These are phyloP conservation scores for Vespertilio murinus DNA, from an alignment of 2,797 vertebrate genomes.

Conservation along the genomic window DNA sequence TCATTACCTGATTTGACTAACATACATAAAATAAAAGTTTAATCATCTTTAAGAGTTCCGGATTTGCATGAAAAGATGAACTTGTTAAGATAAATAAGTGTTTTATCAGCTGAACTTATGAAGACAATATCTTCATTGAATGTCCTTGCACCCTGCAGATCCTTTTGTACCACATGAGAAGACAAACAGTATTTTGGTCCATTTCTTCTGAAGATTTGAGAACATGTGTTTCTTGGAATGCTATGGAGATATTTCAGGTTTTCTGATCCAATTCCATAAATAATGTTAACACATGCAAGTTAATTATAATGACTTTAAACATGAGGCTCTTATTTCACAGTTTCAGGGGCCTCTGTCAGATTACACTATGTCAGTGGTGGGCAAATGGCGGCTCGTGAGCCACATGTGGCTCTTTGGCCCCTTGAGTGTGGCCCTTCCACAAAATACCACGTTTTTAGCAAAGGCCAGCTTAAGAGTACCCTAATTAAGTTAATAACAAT, in stretches of 20 bases:
- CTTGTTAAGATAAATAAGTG: background rate
- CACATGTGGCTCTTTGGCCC: too few species aligned
- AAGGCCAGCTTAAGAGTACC: too few species aligned
- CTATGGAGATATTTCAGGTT: background rate
- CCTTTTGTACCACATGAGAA: background rate
- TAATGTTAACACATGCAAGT: background rate
- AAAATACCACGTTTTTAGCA: too few species aligned
- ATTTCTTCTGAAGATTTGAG: background rate
- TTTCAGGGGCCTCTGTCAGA: background rate
- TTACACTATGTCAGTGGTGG: background rate
- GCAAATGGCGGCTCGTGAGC: too few species aligned
- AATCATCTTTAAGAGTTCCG: background rate
- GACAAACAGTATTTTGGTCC: background rate
- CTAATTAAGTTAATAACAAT: too few species aligned
- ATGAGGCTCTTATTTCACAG: background rate
- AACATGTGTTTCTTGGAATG: background rate
- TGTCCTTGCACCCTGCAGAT: background rate
- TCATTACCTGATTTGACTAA: constrained; percentile 12
- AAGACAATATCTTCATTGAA: background rate
- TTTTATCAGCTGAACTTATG: background rate
- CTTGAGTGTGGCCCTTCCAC: too few species aligned
- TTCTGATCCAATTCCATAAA: background rate
- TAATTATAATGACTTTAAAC: background rate
- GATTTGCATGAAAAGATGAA: constrained; percentile 25
- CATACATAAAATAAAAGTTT: background rate